These are phyloP conservation scores for Lerema accius DNA, from an alignment of 1,140 invertebrate species.

Conservation along the genomic window DNA sequence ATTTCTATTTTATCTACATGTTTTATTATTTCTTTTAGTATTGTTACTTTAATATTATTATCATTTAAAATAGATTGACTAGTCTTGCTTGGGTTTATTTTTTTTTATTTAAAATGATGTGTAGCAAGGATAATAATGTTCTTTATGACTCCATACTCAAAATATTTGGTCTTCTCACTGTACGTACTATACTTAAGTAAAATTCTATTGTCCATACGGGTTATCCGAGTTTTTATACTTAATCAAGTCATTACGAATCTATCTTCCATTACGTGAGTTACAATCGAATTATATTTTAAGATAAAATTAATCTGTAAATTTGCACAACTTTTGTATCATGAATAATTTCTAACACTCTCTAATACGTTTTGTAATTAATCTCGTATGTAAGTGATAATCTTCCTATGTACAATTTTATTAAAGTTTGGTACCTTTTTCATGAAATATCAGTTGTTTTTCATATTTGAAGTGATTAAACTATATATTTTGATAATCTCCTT, in stretches of 20 bases:
- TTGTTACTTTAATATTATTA: too few species aligned
- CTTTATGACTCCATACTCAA: conserved; percentile 32
- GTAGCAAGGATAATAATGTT: conserved; percentile 39
- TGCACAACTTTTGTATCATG: conserved; percentile 33
- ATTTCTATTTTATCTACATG: not conserved
- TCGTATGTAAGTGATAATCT: conserved; percentile 9
- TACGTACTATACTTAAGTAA: conserved; percentile 45
- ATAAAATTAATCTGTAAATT: conserved; percentile 31
- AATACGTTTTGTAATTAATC: conserved; percentile 22
- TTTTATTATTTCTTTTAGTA: too few species aligned
- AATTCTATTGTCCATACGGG: conserved; percentile 57
- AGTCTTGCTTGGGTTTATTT: not conserved
- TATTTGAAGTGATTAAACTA: too few species aligned
- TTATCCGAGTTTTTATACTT: conserved; percentile 48
- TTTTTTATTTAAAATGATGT: not conserved
- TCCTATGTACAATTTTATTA: conserved; percentile 11
- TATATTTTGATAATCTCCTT: too few species aligned
- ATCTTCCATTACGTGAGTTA: conserved; percentile 52
- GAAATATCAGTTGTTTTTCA: too few species aligned
- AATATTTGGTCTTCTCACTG: conserved; percentile 51
- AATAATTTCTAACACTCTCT: conserved; percentile 19
- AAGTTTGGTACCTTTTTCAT: not conserved
- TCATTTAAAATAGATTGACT: too few species aligned
- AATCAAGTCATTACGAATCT: conserved; percentile 54
- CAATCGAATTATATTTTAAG: conserved; percentile 43